Percentiles rank a stretch among this genome's conserved stretches.
These are phyloP conservation scores for Otocyon megalotis DNA, from an alignment of 2,113 vertebrate genomes.

Conservation along the genomic window DNA sequence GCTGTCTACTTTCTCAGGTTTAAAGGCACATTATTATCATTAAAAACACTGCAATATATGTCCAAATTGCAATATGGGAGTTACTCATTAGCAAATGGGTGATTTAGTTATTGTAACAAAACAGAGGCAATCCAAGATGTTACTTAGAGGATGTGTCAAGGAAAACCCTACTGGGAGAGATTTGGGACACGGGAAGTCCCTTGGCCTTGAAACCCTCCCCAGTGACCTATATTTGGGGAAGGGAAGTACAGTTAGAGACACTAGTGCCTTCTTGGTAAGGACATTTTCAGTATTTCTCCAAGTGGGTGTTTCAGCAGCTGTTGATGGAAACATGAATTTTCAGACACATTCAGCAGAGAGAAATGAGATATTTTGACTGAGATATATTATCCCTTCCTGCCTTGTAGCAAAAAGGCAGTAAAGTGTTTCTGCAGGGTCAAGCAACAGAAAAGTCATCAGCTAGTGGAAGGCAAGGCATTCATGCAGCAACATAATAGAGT, in stretches of 20 bases:
- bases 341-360: slow-evolving; percentile 48
- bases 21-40: neutral
- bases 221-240: neutral
- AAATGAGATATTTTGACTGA: slow-evolving; percentile 66
- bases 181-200: neutral
- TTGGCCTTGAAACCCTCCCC: neutral
- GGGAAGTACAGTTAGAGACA: neutral
- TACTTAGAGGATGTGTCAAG: neutral
- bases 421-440: slow-evolving; percentile 80
- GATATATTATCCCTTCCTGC: slow-evolving; percentile 65
- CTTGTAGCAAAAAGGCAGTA: slow-evolving; percentile 77
- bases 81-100: neutral
- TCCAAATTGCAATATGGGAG: neutral
- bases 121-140: neutral
- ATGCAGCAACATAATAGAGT: slow-evolving; percentile 79
- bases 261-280: neutral
- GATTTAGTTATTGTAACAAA: neutral
- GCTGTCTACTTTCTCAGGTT: neutral
- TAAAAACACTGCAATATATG: neutral
- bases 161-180: neutral
- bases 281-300: slow-evolving; percentile 52
- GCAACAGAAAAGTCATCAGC: slow-evolving; percentile 79
- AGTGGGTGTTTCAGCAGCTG: neutral
- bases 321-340: slow-evolving; percentile 52
- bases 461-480: slow-evolving; percentile 80